These are phyloP conservation scores for Drusus annulatus DNA, from an alignment of 1,140 invertebrate genomes.

Conservation along the genomic window DNA sequence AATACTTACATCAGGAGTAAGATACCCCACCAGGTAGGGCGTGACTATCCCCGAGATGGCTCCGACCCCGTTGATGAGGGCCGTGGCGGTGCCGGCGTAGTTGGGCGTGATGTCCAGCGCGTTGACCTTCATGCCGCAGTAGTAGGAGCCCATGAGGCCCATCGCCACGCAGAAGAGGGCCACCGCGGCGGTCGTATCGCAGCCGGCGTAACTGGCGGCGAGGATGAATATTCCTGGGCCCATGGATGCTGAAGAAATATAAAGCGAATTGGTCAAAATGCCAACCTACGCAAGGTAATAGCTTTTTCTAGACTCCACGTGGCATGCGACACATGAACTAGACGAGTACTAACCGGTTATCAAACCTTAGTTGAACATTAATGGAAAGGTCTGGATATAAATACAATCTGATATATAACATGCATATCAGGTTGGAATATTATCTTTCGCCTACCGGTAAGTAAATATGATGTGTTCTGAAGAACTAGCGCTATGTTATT, in stretches of 20 bases:
- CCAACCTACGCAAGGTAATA: no score
- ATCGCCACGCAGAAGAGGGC: slow-evolving; percentile 79
- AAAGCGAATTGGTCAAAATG: background rate
- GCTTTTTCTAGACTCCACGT: no score
- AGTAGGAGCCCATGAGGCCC: slow-evolving; percentile 80
- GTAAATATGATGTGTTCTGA: no score
- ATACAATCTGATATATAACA: no score
- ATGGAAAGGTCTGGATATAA: no score
- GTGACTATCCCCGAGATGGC: slow-evolving; percentile 83
- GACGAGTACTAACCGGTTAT: no score
- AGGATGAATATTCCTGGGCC: slow-evolving; percentile 74
- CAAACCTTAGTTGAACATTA: no score
- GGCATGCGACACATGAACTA: no score
- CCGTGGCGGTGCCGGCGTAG: slow-evolving; percentile 85
- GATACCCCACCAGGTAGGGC: slow-evolving; percentile 83
- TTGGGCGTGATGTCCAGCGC: slow-evolving; percentile 85
- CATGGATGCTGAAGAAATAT: slow-evolving; percentile 66
- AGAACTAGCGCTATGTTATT: no score
- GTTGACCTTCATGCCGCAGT: slow-evolving; percentile 80
- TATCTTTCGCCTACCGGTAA: no score
- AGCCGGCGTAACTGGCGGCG: slow-evolving; percentile 75
- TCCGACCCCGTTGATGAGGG: slow-evolving; percentile 83
- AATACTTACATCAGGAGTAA: slow-evolving; percentile 80
- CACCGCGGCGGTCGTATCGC: slow-evolving; percentile 70
- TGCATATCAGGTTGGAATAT: no score